These are phyloP conservation scores for Drosophila yooni DNA, from an alignment of 2,888 invertebrate species.

Conservation along the genomic window DNA sequence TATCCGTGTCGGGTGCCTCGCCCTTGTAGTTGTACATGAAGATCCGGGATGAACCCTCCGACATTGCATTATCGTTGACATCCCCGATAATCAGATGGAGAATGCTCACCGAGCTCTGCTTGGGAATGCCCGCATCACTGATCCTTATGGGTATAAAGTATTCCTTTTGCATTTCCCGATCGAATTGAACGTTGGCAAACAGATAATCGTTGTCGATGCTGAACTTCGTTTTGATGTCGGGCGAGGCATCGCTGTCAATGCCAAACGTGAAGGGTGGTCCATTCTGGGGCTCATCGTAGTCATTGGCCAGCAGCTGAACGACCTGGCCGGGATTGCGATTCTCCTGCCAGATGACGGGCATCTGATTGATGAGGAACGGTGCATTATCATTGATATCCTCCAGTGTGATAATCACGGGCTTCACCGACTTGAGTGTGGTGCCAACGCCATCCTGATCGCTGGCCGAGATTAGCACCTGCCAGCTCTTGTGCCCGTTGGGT, in stretches of 20 bases:
- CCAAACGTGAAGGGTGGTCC: slow-evolving; percentile 93
- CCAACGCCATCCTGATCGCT: slow-evolving; percentile 91
- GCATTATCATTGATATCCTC: slow-evolving; percentile 97
- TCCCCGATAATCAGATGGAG: slow-evolving; percentile 97
- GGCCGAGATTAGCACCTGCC: slow-evolving; percentile 91
- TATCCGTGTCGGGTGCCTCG: slow-evolving; percentile 91
- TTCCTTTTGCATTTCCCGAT: slow-evolving; percentile 94
- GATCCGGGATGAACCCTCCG: slow-evolving; percentile 94
- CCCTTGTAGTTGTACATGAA: slow-evolving; percentile 98
- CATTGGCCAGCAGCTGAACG: slow-evolving; percentile 90
- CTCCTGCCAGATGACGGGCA: slow-evolving; percentile 94
- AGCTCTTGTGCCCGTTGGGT: slow-evolving; percentile 92
- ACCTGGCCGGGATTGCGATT: slow-evolving; percentile 90
- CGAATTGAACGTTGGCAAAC: slow-evolving; percentile 91
- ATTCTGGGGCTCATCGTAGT: slow-evolving; percentile 92
- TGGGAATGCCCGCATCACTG: slow-evolving; percentile 92
- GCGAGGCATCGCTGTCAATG: slow-evolving; percentile 86
- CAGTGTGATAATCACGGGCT: slow-evolving; percentile 89
- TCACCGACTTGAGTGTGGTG: slow-evolving; percentile 86
- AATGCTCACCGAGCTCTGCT: slow-evolving; percentile 91
- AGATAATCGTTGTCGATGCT: slow-evolving; percentile 89
- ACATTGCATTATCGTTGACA: slow-evolving; percentile 96
- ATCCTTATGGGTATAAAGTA: slow-evolving; percentile 95
- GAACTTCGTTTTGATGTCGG: slow-evolving; percentile 90
- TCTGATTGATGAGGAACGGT: slow-evolving; percentile 92